Conservation (phyloP, 2,113 vertebrate genomes). For the Sinocyclocheilus rhinocerous region DNA sequence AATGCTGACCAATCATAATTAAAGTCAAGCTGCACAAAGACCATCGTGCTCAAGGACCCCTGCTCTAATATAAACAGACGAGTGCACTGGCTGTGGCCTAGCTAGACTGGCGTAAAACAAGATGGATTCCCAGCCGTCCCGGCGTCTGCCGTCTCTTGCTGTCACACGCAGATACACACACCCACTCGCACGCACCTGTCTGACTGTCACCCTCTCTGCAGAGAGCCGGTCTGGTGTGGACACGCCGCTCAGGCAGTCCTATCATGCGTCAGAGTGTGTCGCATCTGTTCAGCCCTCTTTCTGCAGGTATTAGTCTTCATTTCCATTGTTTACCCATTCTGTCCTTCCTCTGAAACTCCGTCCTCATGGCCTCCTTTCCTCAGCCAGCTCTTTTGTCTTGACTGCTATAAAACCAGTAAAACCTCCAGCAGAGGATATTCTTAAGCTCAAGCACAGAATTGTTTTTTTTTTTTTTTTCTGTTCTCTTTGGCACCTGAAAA, state of each 20-base stretch:
- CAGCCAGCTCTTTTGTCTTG: not conserved
- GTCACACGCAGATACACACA: not conserved
- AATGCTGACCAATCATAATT: constrained; percentile 63
- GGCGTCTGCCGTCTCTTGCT: not conserved
- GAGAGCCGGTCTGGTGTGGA: constrained; percentile 22
- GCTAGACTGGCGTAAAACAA: constrained; percentile 48
- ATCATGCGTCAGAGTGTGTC: constrained; percentile 38
- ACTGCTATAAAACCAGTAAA: constrained; percentile 29
- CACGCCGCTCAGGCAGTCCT: not conserved
- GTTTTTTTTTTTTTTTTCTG: not conserved
- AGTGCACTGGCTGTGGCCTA: constrained; percentile 27
- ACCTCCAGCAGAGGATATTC: constrained; percentile 1
- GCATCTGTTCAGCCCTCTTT: constrained; percentile 33
- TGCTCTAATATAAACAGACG: constrained; percentile 50
- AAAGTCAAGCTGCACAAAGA: constrained; percentile 50
- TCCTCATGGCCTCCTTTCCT: constrained; percentile 41
- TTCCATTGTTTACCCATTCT: constrained; percentile 49
- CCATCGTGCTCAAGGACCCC: constrained; percentile 53
- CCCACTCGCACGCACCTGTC: constrained; percentile 2
- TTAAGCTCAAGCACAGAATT: constrained; percentile 14
- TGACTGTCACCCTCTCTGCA: not conserved
- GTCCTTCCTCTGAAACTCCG: constrained; percentile 38
- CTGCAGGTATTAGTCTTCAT: constrained; percentile 54
- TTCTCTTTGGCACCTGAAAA: not conserved
- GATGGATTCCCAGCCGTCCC: constrained; percentile 48